Conservation (phyloP, 2,797 vertebrate species). For the Muraenolepis orangiensis region DNA sequence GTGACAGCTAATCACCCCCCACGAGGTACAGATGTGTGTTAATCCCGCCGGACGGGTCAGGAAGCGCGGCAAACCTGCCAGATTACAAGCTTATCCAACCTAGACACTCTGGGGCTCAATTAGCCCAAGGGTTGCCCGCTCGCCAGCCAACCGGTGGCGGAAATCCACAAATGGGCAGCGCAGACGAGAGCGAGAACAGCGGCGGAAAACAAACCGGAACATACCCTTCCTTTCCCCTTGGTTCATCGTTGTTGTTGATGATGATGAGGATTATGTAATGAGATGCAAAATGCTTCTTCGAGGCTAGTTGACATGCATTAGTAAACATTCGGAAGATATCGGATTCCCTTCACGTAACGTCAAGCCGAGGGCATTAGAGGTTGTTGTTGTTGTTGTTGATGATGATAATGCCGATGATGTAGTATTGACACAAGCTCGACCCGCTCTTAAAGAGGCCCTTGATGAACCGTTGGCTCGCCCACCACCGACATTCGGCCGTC, state of each 20-base stretch:
- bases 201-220: too few relatives aligned
- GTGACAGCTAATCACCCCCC: conserved; percentile 27
- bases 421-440: too few relatives aligned
- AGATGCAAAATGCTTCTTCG: too few relatives aligned
- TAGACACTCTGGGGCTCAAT: conserved; percentile 18
- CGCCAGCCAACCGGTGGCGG: neutral
- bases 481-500: neutral
- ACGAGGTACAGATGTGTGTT: conserved; percentile 38
- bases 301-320: too few relatives aligned
- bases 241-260: too few relatives aligned
- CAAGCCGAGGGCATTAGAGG: conserved; percentile 16
- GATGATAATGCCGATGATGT: neutral
- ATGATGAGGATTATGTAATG: too few relatives aligned
- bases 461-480: neutral
- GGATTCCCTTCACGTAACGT: conserved; percentile 5
- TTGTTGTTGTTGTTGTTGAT: conserved; percentile 7
- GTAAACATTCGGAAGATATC: neutral
- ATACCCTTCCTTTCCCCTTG: too few relatives aligned
- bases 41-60: conserved; percentile 33
- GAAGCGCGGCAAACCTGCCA: conserved; percentile 14
- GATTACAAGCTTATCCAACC: conserved; percentile 29
- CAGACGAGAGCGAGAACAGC: too few relatives aligned
- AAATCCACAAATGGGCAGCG: neutral
- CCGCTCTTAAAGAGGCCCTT: neutral
- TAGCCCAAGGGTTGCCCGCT: neutral